Evolutionary conservation across 2,888 invertebrate genomes (phyloP).

Genomic region (Eristalinus aeneus): DNA sequence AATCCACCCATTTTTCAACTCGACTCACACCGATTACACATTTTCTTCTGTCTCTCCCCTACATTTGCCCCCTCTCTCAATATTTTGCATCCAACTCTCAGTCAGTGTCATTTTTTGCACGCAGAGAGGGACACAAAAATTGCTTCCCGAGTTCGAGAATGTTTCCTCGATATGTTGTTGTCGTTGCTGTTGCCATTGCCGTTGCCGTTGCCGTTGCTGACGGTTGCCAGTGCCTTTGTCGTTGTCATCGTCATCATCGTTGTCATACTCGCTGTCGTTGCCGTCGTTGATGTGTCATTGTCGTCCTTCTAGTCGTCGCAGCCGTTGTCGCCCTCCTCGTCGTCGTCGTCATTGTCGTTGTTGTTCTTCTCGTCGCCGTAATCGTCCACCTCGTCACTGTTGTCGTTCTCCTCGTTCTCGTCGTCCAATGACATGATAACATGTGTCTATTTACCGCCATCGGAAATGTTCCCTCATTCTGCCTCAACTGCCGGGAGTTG

Average conservation of each 20-base stretch:
- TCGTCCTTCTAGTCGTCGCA: too few relatives aligned
- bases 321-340: too few relatives aligned
- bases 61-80: background rate
- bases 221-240: too few relatives aligned
- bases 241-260: too few relatives aligned
- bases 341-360: background rate
- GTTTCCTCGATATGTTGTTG: constrained; percentile 50
- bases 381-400: background rate
- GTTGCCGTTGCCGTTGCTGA: too few relatives aligned
- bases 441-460: constrained; percentile 57
- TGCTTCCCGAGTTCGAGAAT: constrained; percentile 42
- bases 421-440: constrained; percentile 59
- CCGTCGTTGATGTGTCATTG: too few relatives aligned
- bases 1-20: constrained; percentile 37
- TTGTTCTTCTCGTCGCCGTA: background rate
- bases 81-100: constrained; percentile 47
- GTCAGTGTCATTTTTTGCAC: constrained; percentile 42
- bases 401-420: constrained; percentile 21
- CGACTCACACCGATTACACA: constrained; percentile 33
- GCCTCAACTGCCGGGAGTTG: constrained; percentile 22
- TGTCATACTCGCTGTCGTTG: too few relatives aligned
- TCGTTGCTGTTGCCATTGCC: too few relatives aligned
- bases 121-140: constrained; percentile 37
- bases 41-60: background rate
- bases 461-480: constrained; percentile 11